phyloP scores from a whole-genome alignment of 1,140 invertebrate species.

The Zelostemma sp. region DNA sequence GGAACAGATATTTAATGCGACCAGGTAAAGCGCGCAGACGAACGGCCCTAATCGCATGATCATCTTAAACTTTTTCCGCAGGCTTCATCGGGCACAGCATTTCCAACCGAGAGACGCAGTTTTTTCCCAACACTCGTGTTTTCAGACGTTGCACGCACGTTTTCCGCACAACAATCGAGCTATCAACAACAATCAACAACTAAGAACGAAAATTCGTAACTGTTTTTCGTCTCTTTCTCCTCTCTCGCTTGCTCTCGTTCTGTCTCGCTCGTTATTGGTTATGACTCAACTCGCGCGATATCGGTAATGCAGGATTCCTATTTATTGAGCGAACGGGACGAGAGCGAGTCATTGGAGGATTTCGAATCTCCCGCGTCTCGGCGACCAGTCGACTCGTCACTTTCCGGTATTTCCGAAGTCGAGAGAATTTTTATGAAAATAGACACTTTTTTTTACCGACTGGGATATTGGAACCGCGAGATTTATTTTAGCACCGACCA shows the following conservation, averaged over 20 bases:
- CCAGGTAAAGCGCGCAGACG: constrained; percentile 3
- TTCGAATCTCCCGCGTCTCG: not conserved
- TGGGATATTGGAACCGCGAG: constrained; percentile 30
- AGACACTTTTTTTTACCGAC: constrained; percentile 4
- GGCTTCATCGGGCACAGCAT: too few species aligned
- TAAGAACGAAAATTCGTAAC: too few species aligned
- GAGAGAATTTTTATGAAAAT: constrained; percentile 15
- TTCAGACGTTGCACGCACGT: too few species aligned
- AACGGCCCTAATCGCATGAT: constrained; percentile 7
- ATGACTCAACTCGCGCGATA: too few species aligned
- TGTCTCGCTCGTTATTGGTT: too few species aligned
- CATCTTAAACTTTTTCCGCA: constrained; percentile 30
- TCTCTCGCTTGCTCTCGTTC: too few species aligned
- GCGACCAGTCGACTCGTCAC: not conserved
- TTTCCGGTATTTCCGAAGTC: constrained; percentile 12
- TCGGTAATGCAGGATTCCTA: not conserved
- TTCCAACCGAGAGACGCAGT: too few species aligned
- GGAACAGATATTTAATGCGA: not conserved
- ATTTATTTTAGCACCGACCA: constrained; percentile 42
- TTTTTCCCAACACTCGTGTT: too few species aligned
- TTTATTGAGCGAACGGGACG: too few species aligned
- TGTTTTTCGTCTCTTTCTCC: too few species aligned
- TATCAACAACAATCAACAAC: too few species aligned
- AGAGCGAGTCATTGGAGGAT: not conserved
- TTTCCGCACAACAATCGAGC: too few species aligned